These are phyloP conservation scores for Epizoanthus illoricatus DNA, from an alignment of 92 coral and sea anemone species.

Conservation along the genomic window DNA sequence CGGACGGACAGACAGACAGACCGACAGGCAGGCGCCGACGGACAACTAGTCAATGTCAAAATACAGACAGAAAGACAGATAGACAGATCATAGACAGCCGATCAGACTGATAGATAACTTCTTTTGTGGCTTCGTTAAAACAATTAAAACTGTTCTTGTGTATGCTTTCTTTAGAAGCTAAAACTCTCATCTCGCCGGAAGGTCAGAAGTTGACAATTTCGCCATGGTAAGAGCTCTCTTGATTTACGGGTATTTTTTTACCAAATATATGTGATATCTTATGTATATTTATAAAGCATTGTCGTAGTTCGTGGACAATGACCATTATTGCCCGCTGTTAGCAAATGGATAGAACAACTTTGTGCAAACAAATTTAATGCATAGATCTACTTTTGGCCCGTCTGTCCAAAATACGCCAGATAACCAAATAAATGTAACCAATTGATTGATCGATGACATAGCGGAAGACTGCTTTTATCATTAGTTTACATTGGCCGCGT, in stretches of 20 bases:
- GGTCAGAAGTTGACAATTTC: constrained; percentile 21
- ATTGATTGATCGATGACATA: too few species aligned
- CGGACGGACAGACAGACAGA: background rate
- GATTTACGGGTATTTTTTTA: background rate
- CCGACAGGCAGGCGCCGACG: background rate
- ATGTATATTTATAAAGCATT: background rate
- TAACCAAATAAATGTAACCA: too few species aligned
- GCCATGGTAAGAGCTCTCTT: constrained; percentile 17
- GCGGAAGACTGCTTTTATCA: too few species aligned
- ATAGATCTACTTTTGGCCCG: too few species aligned
- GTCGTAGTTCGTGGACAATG: too few species aligned
- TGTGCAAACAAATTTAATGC: too few species aligned
- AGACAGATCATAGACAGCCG: background rate
- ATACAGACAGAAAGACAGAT: background rate
- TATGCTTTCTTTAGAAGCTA: background rate
- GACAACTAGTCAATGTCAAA: too few species aligned
- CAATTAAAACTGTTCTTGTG: background rate
- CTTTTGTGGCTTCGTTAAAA: background rate
- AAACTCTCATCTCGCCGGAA: background rate
- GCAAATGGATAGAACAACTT: too few species aligned
- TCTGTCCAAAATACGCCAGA: too few species aligned
- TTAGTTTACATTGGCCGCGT: too few species aligned
- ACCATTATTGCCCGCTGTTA: too few species aligned
- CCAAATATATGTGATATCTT: background rate
- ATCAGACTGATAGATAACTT: background rate